Evolutionary conservation across 2,113 vertebrate genomes (phyloP).

Genomic region (Nettapus auritus): DNA sequence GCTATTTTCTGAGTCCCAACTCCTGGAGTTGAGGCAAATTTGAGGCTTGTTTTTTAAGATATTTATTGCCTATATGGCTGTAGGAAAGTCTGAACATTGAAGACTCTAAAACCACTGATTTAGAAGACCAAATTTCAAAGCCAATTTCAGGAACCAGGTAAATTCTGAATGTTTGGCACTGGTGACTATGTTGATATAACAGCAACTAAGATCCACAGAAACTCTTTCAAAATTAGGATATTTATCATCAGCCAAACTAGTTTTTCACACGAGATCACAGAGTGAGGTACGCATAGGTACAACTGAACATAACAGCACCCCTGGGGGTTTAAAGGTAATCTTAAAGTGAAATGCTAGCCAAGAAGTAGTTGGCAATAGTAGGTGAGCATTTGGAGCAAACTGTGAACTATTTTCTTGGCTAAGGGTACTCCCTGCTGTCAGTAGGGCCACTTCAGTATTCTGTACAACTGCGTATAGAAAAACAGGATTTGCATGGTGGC

Average conservation of each 20-base stretch:
- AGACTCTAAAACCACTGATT: not conserved
- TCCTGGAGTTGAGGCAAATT: not conserved
- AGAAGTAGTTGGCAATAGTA: not conserved
- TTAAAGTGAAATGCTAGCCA: not conserved
- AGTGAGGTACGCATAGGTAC: not conserved
- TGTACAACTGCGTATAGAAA: not conserved
- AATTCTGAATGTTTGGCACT: not conserved
- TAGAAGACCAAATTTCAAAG: not conserved
- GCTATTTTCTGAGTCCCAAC: not conserved
- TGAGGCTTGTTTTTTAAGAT: not conserved
- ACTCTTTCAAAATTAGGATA: not conserved
- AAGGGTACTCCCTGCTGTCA: fast-evolving
- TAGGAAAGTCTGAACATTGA: not conserved
- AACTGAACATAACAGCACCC: not conserved
- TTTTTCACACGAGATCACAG: not conserved
- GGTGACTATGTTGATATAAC: not conserved
- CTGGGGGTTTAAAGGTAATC: not conserved
- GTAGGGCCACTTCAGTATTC: not conserved
- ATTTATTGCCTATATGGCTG: not conserved
- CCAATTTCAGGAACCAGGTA: not conserved
- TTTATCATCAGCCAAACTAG: not conserved
- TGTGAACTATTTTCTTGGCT: not conserved
- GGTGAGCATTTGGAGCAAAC: not conserved
- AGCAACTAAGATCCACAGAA: not conserved
- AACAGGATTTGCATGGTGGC: not conserved